Evolutionary conservation across 1,140 invertebrate species (phyloP), one percentile per base, ranked within the genome.

Genomic region (Eupeodes corollae): DNA sequence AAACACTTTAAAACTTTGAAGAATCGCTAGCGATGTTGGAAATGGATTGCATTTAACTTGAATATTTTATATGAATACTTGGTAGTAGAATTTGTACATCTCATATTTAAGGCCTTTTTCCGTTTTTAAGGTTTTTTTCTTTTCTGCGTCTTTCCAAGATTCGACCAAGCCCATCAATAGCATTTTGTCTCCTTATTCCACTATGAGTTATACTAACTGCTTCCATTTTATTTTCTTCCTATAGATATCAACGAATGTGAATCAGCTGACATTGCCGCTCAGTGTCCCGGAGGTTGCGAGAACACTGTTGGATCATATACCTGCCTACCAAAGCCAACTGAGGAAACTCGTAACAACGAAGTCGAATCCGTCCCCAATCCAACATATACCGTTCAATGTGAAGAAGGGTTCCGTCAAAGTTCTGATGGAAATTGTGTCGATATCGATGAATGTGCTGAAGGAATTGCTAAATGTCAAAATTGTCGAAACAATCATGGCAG

Each of bases 191-290:
- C n/a, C n/a, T n/a, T n/a, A n/a, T n/a, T n/a, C n/a, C n/a, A n/a
- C 21, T 26, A 26, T 5, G 8, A 26, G 3, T 26, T 26, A 5
- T 5, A 26, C 21, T 26, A 8, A 15, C 6, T 11, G 5, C 40
- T 42, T 15, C 40, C 19, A 42, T 21, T 42, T 34, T 34, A 34
- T 34, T 34, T n/a, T 34, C 33, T 34, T 37, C 35, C 35, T 11
- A 6, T 56, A 80, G 79, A 88, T 61, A 70, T 83, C 14, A 75
- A 88, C 59, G 85, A 88, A 59, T 88, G 85, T 57, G 49, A 56
- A 6, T 55, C 63, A 34, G 67, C 70, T 11, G 67, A 68, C 11
- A 58, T 75, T 14, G 70, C 74, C 12, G 71, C 73, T 10, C 70
- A 74, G 8, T 83, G 82, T 21, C 57, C 70, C 32, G 71, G 62